These are phyloP conservation scores for honey bee (Apis mellifera) DNA, from an alignment of 1,140 invertebrate species.

Conservation along the genomic window Amel_HAv3.1 CM009935.2:1719501-1720000, in stretches of 20 bases:
- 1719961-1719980: background rate
- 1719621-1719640: constrained; percentile 16
- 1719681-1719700: constrained; percentile 33
- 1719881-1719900: constrained; percentile 26
- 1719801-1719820: constrained; percentile 38
- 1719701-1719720: constrained; percentile 52
- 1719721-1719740: constrained; percentile 34
- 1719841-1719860: constrained; percentile 16
- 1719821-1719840: constrained; percentile 50
- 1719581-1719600: constrained; percentile 59
- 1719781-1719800: constrained; percentile 51
- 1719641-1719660: background rate
- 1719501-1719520: too few relatives aligned
- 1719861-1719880: background rate
- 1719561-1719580: constrained; percentile 16
- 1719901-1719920: constrained; percentile 33
- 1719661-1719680: constrained; percentile 59
- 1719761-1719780: constrained; percentile 35
- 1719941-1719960: constrained; percentile 9
- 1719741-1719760: constrained; percentile 53
- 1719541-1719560: background rate
- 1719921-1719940: constrained; percentile 3
- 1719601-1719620: constrained; percentile 71
- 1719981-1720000: background rate
- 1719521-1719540: too few relatives aligned